Base-by-base conservation (phyloP, 2,113 vertebrate species). In the Delphinus delphis region DNA sequence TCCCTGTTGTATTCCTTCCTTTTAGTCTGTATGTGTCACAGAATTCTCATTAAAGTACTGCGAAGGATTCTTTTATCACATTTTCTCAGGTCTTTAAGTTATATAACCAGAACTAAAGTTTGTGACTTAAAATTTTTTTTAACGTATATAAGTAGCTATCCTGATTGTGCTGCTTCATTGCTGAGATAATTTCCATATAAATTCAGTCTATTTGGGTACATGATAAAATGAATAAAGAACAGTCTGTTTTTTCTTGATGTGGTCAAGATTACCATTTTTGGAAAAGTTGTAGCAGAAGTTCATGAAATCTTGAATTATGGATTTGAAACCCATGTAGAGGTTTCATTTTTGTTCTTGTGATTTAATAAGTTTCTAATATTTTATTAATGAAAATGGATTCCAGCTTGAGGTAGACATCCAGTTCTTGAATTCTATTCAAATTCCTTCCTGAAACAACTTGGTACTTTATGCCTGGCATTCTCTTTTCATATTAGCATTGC, bases 331-430 rank as follows among this genome's bases (percentile, higher is more conserved):
- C n/a, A 8, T 68, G 12, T 79, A 83, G 23, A 92, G 33, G 17
- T 84, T 96, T 93, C 33, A 15, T 88, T 47, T 97, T 96, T 97
- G 71, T 81, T 90, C 41, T 94, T 95, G 28, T 95, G 85, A 95
- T 23, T 96, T 94, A 90, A 65, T 85, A 90, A 70, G 41, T 97
- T 97, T 94, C 85, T 97, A 73, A 70, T 95, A 82, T 88, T 93
- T 97, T 97, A 81, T 92, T 96, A 44, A 68, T 93, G 77, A 88
- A 95, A 96, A 93, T 97, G 65, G 79, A 85, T 96, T 88, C 77
- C 50, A 89, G 36, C 63, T 96, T 97, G 67, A 95, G 11, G 10
- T 96, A 90, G 63, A 88, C 62, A 94, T 38, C 53, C 82, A 95
- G 33, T 96, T 95, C 18, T 77, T 95, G 33, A 93, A 90, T 96